phyloP scores from a whole-genome alignment of 2,888 invertebrate genomes.

The Torymus aiolomorphi region DNA sequence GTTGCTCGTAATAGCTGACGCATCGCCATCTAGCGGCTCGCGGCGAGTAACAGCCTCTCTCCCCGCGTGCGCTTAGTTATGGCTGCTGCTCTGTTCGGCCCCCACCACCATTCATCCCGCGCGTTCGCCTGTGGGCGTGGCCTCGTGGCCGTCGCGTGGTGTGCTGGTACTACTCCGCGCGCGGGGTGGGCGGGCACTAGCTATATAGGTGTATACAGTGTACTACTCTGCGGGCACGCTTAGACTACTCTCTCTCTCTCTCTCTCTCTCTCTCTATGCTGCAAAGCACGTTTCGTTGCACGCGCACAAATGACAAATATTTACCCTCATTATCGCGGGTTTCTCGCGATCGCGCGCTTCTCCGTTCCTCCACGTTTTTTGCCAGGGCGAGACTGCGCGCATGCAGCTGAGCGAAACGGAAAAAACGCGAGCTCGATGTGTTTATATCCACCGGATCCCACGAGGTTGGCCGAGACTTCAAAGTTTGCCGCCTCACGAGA shows the following conservation, averaged over 20 bases:
- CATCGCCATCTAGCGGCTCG: constrained; percentile 72
- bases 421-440: constrained; percentile 3
- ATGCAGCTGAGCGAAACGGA: background rate
- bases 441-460: constrained; percentile 12
- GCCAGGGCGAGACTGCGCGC: background rate
- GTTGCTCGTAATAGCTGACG: constrained; percentile 52
- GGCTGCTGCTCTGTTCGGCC: constrained; percentile 68
- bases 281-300: constrained; percentile 17
- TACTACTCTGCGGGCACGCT: too few relatives aligned
- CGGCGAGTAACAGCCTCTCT: constrained; percentile 60
- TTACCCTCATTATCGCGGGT: constrained; percentile 53
- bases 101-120: constrained; percentile 61
- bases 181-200: constrained; percentile 42
- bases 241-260: too few relatives aligned
- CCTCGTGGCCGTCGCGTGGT: background rate
- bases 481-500: background rate
- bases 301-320: constrained; percentile 52
- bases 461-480: constrained; percentile 16
- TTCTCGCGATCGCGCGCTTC: constrained; percentile 32
- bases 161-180: constrained; percentile 18
- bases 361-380: constrained; percentile 14
- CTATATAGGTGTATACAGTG: background rate
- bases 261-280: too few relatives aligned
- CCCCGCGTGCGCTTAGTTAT: constrained; percentile 71
- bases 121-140: constrained; percentile 70